A percentile compares a stretch with the other conserved stretches of the same genome.
phyloP scores from a whole-genome alignment of 2,888 invertebrate genomes.

The Eupithecia exiguata region DNA sequence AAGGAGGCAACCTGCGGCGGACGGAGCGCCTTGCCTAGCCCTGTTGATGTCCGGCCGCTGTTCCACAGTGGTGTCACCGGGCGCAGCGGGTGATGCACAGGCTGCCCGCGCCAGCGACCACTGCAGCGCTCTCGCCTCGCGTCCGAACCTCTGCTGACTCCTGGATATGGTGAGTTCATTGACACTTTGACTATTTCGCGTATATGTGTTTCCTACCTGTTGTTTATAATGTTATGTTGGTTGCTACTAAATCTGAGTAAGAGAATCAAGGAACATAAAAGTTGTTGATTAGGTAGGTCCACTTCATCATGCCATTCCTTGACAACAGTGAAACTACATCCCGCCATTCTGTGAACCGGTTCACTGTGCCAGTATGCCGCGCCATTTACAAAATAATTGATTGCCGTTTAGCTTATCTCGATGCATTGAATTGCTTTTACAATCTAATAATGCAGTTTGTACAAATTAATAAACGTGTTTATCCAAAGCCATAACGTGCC shows the following conservation, averaged over 20 bases:
- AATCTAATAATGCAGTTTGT: no score
- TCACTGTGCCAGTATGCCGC: background rate
- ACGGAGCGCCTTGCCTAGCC: background rate
- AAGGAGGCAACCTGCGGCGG: background rate
- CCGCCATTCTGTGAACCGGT: background rate
- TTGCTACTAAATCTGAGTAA: background rate
- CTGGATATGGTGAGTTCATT: slow-evolving; percentile 14
- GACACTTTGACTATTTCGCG: background rate
- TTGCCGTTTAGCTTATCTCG: background rate
- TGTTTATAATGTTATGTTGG: no score
- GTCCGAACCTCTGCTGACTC: background rate
- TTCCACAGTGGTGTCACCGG: background rate
- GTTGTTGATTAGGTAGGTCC: background rate
- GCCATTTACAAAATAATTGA: background rate
- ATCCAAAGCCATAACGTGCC: background rate
- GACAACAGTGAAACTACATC: background rate
- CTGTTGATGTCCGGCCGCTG: background rate
- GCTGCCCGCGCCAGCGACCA: background rate
- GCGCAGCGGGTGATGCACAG: background rate
- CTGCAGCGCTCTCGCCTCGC: background rate
- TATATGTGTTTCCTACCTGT: no score
- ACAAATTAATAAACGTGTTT: background rate
- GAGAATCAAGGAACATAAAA: background rate
- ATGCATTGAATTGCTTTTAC: background rate
- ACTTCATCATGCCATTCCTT: background rate